Evolutionary conservation across 2,113 vertebrate species (phyloP), one percentile per base, ranked within the genome.

Genomic region (Cryptotis parvus): DNA sequence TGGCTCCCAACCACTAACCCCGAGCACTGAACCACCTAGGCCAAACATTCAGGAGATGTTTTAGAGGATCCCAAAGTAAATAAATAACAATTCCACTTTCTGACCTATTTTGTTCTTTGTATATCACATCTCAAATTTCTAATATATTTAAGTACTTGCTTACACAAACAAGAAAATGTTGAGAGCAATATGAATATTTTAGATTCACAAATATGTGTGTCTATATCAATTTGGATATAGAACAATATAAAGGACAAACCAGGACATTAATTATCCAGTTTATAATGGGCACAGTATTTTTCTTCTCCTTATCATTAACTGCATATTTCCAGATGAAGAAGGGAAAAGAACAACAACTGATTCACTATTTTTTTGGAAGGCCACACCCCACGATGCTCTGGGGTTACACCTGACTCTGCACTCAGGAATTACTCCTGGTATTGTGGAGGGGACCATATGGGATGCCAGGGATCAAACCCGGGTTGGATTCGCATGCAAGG

Each of bases 1-100:
- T 49, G 45, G 45, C 45, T 49, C 45, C 45, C 45, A 49, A 49
- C 9, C 45, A 49, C 45, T 49, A 14, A n/a, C n/a, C n/a, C n/a
- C n/a, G n/a, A n/a, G n/a, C n/a, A n/a, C n/a, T n/a, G n/a, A n/a
- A n/a, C n/a, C n/a, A n/a, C n/a, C n/a, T n/a, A n/a, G n/a, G n/a
- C n/a, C n/a, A n/a, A n/a, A n/a, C n/a, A n/a, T n/a, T n/a, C n/a
- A n/a, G n/a, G n/a, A n/a, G n/a, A n/a, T 58, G 55, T 20, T 58
- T 58, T 58, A 7, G 20, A 58, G 55, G 20, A 3, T 7, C 55
- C 52, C 15, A 12, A 61, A 4, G 18, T 11, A n/a, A 41, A 39
- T 49, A 91, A 88, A 94, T 68, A 81, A 43, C n/a, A 45, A 86
- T 22, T 83, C 82, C 24, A 66, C 72, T 87, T 94, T 89, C 55